phyloP scores from a whole-genome alignment of 2,113 vertebrate genomes.

The Zosterops pallidus region DNA sequence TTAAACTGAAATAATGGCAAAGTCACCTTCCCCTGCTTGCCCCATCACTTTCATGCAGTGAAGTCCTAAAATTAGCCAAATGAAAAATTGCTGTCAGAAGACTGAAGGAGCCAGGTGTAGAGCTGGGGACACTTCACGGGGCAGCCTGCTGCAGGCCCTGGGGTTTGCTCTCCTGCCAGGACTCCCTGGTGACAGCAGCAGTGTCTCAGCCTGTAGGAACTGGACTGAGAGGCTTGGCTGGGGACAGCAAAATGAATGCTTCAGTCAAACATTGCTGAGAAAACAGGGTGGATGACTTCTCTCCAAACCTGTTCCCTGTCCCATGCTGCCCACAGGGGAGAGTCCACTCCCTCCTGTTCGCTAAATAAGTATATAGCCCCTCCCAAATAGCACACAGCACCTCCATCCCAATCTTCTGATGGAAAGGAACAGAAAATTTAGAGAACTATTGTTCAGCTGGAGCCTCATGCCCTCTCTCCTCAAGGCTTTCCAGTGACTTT shows the following conservation, averaged over 20 bases:
- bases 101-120: not conserved
- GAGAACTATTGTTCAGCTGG: not conserved
- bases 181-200: not conserved
- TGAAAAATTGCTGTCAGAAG: not conserved
- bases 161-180: not conserved
- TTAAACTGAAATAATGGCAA: not conserved
- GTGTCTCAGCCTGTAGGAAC: not conserved
- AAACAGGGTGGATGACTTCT: accelerated
- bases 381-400: not conserved
- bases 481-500: not conserved
- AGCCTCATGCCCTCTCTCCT: not conserved
- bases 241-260: not conserved
- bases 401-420: not conserved
- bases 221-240: not conserved
- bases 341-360: not conserved
- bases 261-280: not conserved
- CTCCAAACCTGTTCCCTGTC: not conserved
- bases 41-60: not conserved
- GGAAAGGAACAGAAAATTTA: not conserved
- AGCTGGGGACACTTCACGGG: not conserved
- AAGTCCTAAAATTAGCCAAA: not conserved
- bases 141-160: not conserved
- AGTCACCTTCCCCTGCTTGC: not conserved
- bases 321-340: not conserved
- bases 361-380: not conserved